Evolutionary conservation across 35 echinoderm and acorn worm species (phyloP).

Genomic region (Apostichopus japonicus): DNA sequence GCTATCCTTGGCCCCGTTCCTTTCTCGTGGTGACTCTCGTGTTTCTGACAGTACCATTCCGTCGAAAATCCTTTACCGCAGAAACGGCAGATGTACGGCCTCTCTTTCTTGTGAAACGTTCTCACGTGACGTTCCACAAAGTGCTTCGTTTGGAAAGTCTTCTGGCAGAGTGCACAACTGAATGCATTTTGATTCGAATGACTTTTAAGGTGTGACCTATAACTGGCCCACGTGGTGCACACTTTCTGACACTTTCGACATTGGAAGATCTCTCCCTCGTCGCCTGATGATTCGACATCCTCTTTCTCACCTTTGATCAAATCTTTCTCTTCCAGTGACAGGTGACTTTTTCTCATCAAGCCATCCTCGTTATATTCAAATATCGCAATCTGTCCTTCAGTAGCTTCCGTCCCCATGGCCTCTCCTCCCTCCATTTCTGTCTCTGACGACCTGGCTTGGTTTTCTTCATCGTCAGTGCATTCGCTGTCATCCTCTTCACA

Average conservation of each 20-base stretch:
- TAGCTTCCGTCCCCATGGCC: background rate
- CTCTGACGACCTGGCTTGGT: background rate
- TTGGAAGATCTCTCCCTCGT: slow-evolving; percentile 32
- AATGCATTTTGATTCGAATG: slow-evolving; percentile 20
- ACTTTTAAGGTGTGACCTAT: slow-evolving; percentile 44
- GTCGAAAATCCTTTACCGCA: slow-evolving; percentile 68
- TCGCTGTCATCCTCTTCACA: background rate
- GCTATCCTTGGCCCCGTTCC: slow-evolving; percentile 24
- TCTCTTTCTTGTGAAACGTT: slow-evolving; percentile 52
- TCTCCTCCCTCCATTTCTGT: background rate
- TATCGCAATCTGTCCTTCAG: slow-evolving; percentile 26
- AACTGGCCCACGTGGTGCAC: slow-evolving; percentile 35
- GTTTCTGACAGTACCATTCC: slow-evolving; percentile 46
- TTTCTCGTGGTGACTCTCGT: slow-evolving; percentile 3
- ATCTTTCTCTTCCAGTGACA: slow-evolving; percentile 30
- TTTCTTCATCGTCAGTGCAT: slow-evolving; percentile 33
- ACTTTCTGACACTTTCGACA: slow-evolving; percentile 29
- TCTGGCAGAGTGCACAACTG: slow-evolving; percentile 23
- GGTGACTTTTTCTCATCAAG: slow-evolving; percentile 1
- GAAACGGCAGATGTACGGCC: slow-evolving; percentile 50
- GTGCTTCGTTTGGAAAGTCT: slow-evolving; percentile 47
- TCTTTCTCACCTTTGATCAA: slow-evolving; percentile 6
- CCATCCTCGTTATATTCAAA: slow-evolving; percentile 50
- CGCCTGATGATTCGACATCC: background rate
- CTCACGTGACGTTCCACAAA: slow-evolving; percentile 39